Base-by-base conservation (phyloP, 2,888 invertebrate species). In the Notodonta dromedarius region DNA sequence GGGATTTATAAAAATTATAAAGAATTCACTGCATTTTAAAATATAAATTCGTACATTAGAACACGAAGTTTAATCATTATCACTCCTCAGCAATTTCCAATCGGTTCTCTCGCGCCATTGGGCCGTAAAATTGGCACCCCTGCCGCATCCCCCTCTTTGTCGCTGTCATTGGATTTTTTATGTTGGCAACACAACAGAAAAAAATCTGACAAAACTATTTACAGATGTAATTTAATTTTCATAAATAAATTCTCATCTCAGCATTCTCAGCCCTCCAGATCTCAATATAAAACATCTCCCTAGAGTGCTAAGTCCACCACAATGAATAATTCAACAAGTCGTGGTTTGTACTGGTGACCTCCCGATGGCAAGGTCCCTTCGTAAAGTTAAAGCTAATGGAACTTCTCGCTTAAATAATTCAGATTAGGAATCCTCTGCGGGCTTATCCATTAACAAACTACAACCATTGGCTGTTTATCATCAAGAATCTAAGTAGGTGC, bases 41-140 rank as follows among this genome's bases (percentile, higher is more conserved):
- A 24, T 24, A 24, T 24, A n/a, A n/a, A 24, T 24, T 24, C 24
- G 24, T 24, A 24, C 24, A 24, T 24, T 73, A 66, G 67, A 66
- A 59, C 61, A 59, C 58, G 39, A 58, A 65, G 9, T 46, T 46
- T 46, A 46, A n/a, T 56, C 60, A 73, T 79, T 79, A 82, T 79
- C 77, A 77, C 70, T 66, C 67, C 78, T 80, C 78, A 74, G 70
- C 71, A 76, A 63, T 79, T 76, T 70, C 78, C 77, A 78, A 83
- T 83, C 82, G 76, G 73, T 68, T 78, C 78, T 78, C 70, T 69
- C 85, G 84, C 74, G 66, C 74, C 85, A 80, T 57, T 84, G 86
- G 71, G 61, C 79, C 70, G 86, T 79, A 72, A 87, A 87, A 87
- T 87, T 87, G 82, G 71, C 78, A 73, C 77, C 76, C 76, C 73